Evolutionary conservation across 1,140 invertebrate genomes (phyloP).

Genomic region (Tachypleus tridentatus): DNA sequence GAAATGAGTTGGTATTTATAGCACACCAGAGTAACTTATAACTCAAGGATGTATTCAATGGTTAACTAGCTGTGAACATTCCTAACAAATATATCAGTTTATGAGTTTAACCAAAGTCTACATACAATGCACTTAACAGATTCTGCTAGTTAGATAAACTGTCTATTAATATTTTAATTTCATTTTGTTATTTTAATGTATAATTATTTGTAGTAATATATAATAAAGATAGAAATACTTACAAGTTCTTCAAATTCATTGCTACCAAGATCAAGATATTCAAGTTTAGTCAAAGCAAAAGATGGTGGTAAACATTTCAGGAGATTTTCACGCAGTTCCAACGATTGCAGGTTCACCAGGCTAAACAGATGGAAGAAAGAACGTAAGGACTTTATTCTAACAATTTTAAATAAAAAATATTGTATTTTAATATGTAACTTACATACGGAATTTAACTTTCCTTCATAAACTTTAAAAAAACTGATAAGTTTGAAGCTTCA

Average conservation of each 20-base stretch:
- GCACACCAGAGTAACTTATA: too few relatives aligned
- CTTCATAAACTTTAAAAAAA: too few relatives aligned
- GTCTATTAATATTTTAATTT: not conserved
- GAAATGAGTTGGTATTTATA: too few relatives aligned
- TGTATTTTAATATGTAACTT: too few relatives aligned
- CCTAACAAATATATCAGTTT: too few relatives aligned
- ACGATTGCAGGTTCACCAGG: slow-evolving; percentile 71
- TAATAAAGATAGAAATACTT: slow-evolving; percentile 31
- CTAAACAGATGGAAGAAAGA: slow-evolving; percentile 42
- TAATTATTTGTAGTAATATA: slow-evolving; percentile 6
- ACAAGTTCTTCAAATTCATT: slow-evolving; percentile 97
- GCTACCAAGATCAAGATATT: slow-evolving; percentile 91
- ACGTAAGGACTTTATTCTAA: not conserved
- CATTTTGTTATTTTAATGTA: not conserved
- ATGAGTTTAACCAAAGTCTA: too few relatives aligned
- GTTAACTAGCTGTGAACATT: too few relatives aligned
- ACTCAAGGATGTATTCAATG: too few relatives aligned
- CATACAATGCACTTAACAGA: too few relatives aligned
- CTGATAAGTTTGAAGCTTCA: too few relatives aligned
- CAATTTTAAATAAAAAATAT: too few relatives aligned
- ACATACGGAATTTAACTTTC: too few relatives aligned
- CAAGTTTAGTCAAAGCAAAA: slow-evolving; percentile 74
- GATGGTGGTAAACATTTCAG: slow-evolving; percentile 87
- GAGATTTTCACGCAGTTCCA: slow-evolving; percentile 95
- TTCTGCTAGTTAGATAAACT: not conserved